Percentiles rank a stretch among this genome's conserved stretches.
phyloP scores from a whole-genome alignment of 2,888 invertebrate species.

The Achlya flavicornis region DNA sequence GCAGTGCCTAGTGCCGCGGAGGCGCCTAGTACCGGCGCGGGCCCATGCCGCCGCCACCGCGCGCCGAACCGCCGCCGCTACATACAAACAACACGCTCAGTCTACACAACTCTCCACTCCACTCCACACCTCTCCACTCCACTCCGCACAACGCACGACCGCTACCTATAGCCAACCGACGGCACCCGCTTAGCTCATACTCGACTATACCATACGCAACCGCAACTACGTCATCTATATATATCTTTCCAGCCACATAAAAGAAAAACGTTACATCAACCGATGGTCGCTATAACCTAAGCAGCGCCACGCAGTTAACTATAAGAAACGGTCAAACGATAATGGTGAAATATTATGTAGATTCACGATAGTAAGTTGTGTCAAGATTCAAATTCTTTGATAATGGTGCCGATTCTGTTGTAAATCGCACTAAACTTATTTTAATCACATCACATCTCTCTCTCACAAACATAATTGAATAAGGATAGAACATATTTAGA shows the following conservation, averaged over 20 bases:
- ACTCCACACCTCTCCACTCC: not conserved
- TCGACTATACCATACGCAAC: conserved; percentile 26
- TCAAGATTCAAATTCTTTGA: no score
- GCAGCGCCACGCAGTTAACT: conserved; percentile 51
- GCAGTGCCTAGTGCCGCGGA: conserved; percentile 21
- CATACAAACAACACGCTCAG: conserved; percentile 40
- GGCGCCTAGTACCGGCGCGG: conserved; percentile 72
- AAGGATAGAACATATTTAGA: no score
- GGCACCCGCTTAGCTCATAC: conserved; percentile 51
- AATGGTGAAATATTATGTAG: conserved; percentile 24
- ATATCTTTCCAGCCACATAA: no score
- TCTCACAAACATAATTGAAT: no score
- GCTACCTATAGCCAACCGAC: conserved; percentile 28
- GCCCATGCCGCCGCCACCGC: conserved; percentile 65
- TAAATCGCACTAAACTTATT: no score
- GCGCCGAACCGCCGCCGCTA: conserved; percentile 69
- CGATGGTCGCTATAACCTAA: conserved; percentile 51
- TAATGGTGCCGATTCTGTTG: no score
- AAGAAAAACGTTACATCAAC: conserved; percentile 1
- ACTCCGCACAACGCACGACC: conserved; percentile 24
- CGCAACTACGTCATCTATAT: not conserved
- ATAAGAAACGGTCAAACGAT: conserved; percentile 33
- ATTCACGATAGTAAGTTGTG: not conserved
- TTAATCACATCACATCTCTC: no score
- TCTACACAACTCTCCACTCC: not conserved